Evolutionary conservation across 2,888 invertebrate species (phyloP).

Genomic region (Plebejus argus): DNA sequence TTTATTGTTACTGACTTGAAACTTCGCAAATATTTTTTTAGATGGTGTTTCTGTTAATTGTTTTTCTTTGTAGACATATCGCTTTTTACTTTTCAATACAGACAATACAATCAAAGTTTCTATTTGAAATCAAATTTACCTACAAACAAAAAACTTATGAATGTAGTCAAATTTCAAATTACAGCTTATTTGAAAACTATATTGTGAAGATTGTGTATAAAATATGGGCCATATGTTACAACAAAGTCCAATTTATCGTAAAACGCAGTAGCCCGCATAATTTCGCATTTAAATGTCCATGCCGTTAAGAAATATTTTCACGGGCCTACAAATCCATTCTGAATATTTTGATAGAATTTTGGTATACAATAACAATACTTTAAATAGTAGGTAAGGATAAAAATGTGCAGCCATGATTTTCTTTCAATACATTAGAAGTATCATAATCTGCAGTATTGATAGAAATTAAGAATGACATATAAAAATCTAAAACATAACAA

Average conservation of each 20-base stretch:
- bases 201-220: neutral
- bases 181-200: neutral
- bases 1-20: neutral
- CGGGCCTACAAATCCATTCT: neutral
- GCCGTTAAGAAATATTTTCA: constrained; percentile 8
- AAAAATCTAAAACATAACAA: too few species aligned
- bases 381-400: too few species aligned
- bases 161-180: too few species aligned
- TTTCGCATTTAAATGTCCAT: constrained; percentile 17
- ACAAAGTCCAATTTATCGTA: constrained; percentile 26
- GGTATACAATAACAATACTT: neutral
- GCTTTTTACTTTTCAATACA: too few species aligned
- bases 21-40: too few species aligned
- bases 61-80: too few species aligned
- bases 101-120: too few species aligned
- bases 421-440: neutral
- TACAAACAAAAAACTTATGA: too few species aligned
- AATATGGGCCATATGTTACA: constrained; percentile 18
- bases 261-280: constrained; percentile 20
- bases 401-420: neutral
- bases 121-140: too few species aligned
- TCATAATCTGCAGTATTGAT: too few species aligned
- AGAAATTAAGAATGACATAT: too few species aligned
- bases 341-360: neutral
- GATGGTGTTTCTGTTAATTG: too few species aligned